Evolutionary conservation across 2,113 vertebrate genomes (phyloP), one percentile per base, ranked within the genome.

Genomic region (Zingel zingel): DNA sequence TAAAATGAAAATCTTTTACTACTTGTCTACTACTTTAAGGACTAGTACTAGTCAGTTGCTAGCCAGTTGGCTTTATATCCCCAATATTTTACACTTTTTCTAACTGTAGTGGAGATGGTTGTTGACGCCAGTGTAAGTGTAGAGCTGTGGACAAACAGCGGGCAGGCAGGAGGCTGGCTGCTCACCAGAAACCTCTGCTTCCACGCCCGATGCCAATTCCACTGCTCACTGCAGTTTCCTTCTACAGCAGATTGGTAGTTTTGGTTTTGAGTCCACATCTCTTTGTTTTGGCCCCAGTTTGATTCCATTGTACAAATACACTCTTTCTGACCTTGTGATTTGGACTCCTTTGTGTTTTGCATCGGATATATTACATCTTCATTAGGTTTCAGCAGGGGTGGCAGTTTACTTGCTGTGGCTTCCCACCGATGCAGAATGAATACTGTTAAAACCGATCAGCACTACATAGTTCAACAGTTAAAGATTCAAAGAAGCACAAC

Each of bases 401-500:
- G 27, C 33, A 10, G 48, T 54, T 64, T 47, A 9, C 25, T 57
- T n/a, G 3, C 51, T 43, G 30, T 0, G n/a, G 12, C 48, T 19
- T 71, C 56, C 45, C 68, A 27, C 33, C 2, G 2, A 45, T 15
- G 30, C 33, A 54, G 36, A 71, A 23, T 68, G 64, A 68, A 54
- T 15, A n/a, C 12, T 39, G 47, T 63, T 78, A 25, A 73, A 82
- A 66, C 53, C 15, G 18, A 74, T 0, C 25, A 58, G 56, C 10
- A 2, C 19, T 1, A 19, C 77, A n/a, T 0, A 68, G 79, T 43
- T 72, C 69, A 33, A 67, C 21, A 67, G 62, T 81, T 72, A 75
- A 72, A 79, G 53, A 39, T 79, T 84, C 69, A 64, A 1, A 54
- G 25, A 58, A 48, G 77, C 1, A 6, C 62, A 83, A 81, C 53